Base-by-base conservation (phyloP, 2,888 invertebrate species). In the Mystacides longicornis region DNA sequence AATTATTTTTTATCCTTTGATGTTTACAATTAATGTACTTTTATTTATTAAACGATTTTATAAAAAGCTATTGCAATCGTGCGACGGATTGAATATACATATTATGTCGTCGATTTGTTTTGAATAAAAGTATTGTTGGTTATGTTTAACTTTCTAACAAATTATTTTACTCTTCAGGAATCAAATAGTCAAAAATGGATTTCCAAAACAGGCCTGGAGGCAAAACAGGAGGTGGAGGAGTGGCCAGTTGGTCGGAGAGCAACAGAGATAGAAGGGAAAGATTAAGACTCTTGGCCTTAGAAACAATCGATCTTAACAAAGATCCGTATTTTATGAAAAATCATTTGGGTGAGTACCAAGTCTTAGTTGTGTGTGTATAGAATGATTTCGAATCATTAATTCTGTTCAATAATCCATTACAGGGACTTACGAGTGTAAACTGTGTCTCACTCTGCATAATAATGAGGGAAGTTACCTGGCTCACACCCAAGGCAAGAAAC, bases 321-420 rank as follows among this genome's bases (percentile, higher is more conserved):
- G 99, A 99, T 82, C 99, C 99, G 0, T 99, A 99, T 83, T 99
- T 99, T 81, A 99, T 99, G 99, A 96, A 97, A 83, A 99, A 99
- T 78, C 99, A 99, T 77, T 80, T 97, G 64, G 96, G 90, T 80
- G 14, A 22, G n/a, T n/a, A n/a, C n/a, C n/a, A n/a, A n/a, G n/a
- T n/a, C n/a, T n/a, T n/a, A n/a, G n/a, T n/a, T n/a, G n/a, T n/a
- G n/a, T n/a, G n/a, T n/a, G n/a, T n/a, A n/a, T n/a, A n/a, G n/a
- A n/a, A n/a, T n/a, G n/a, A n/a, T n/a, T n/a, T n/a, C n/a, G n/a
- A n/a, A n/a, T n/a, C n/a, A n/a, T n/a, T n/a, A n/a, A 14, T 14
- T 27, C 11, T 27, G 11, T 27, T 37, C 4, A 37, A 37, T n/a
- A 4, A 57, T 54, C 49, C 49, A 57, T 71, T 73, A 63, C 71